phyloP scores from a whole-genome alignment of 2,888 invertebrate species.

The Ornithoptera alexandrae region DNA sequence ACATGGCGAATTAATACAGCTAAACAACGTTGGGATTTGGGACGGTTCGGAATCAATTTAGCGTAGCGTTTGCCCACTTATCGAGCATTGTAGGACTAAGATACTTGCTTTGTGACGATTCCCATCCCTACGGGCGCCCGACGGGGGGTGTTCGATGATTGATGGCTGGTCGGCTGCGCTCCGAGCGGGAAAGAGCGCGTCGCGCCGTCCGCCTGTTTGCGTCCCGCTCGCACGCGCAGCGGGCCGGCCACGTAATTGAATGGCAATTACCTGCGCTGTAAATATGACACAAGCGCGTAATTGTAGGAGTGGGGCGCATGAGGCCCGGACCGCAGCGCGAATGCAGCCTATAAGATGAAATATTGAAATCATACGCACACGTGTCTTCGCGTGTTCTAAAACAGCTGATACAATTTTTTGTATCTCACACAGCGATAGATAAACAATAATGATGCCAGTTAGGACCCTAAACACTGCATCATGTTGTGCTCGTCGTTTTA shows the following conservation, averaged over 20 bases:
- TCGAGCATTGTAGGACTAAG: slow-evolving; percentile 70
- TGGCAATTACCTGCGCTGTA: slow-evolving; percentile 81
- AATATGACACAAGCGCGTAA: slow-evolving; percentile 81
- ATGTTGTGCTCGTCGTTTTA: too few relatives aligned
- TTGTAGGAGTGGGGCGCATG: slow-evolving; percentile 75
- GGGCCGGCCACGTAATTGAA: slow-evolving; percentile 76
- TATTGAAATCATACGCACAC: slow-evolving; percentile 64
- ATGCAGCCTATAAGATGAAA: slow-evolving; percentile 67
- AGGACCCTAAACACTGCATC: too few relatives aligned
- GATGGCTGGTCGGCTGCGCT: slow-evolving; percentile 71
- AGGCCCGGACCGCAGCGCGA: slow-evolving; percentile 66
- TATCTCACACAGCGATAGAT: too few relatives aligned
- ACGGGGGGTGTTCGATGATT: slow-evolving; percentile 77
- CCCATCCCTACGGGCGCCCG: slow-evolving; percentile 73
- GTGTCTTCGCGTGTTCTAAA: slow-evolving; percentile 20
- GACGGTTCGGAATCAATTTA: slow-evolving; percentile 71
- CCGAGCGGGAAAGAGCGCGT: slow-evolving; percentile 52
- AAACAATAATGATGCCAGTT: too few relatives aligned
- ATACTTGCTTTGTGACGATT: slow-evolving; percentile 69
- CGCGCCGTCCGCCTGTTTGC: slow-evolving; percentile 39
- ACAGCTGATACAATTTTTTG: slow-evolving; percentile 6
- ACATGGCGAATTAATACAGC: slow-evolving; percentile 51
- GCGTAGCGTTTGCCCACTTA: slow-evolving; percentile 74
- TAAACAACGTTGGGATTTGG: slow-evolving; percentile 59
- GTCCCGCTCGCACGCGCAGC: slow-evolving; percentile 60